Conservation (phyloP, 2,888 invertebrate species). For the Sarcophaga rosellei region DNA sequence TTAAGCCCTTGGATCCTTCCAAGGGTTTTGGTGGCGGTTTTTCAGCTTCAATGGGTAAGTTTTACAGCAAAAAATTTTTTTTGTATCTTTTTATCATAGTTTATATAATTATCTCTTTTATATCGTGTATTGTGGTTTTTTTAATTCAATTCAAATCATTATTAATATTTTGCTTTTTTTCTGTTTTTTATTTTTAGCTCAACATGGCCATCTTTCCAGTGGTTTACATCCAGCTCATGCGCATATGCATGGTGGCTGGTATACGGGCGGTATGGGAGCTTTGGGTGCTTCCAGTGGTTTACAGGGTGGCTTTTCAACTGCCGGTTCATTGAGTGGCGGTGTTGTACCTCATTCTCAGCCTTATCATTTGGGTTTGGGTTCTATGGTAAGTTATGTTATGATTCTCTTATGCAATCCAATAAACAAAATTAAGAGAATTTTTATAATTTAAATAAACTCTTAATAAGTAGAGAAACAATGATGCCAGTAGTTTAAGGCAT, state of each 20-base stretch:
- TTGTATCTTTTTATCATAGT: neutral
- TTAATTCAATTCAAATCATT: neutral
- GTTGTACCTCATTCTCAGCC: constrained; percentile 86
- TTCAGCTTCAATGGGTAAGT: constrained; percentile 88
- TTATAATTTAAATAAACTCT: neutral
- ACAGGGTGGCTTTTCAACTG: constrained; percentile 84
- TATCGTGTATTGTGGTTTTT: neutral
- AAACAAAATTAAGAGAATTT: neutral
- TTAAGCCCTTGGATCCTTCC: constrained; percentile 93
- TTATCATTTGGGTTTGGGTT: constrained; percentile 86
- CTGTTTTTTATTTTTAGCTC: constrained; percentile 81
- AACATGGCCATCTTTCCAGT: constrained; percentile 85
- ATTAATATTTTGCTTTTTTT: constrained; percentile 4
- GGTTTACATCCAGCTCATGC: constrained; percentile 83
- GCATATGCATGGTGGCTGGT: constrained; percentile 86
- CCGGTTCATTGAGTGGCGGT: constrained; percentile 84
- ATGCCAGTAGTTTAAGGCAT: no score
- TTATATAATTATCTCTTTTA: neutral
- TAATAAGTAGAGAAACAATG: neutral
- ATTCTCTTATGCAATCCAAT: neutral
- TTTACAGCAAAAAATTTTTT: neutral
- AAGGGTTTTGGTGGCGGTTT: constrained; percentile 90
- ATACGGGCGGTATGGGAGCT: constrained; percentile 84
- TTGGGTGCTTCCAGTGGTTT: constrained; percentile 84
- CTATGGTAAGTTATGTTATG: constrained; percentile 83